These are phyloP conservation scores for Microdon myrmicae DNA, from an alignment of 2,888 invertebrate species.

Conservation along the genomic window DNA sequence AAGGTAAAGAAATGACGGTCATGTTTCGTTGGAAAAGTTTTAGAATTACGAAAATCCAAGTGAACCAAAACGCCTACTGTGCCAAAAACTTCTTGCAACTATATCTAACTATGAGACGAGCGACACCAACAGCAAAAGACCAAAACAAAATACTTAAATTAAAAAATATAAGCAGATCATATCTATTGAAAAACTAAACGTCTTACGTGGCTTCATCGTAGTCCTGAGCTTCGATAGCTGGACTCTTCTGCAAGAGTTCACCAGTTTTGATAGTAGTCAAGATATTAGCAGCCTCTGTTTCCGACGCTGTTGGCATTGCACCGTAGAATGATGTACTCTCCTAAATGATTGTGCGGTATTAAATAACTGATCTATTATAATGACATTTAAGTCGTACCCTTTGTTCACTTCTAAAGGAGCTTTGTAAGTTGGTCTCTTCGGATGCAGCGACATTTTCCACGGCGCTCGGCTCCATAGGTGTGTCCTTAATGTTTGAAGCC, in stretches of 20 bases:
- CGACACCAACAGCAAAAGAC: too few species aligned
- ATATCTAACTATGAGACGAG: too few species aligned
- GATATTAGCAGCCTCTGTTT: constrained; percentile 64
- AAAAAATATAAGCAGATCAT: neutral
- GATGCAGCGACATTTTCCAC: constrained; percentile 57
- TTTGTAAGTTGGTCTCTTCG: constrained; percentile 15
- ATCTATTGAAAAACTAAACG: neutral
- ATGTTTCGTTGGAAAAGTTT: too few species aligned
- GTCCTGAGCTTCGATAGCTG: constrained; percentile 7
- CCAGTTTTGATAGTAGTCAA: constrained; percentile 63
- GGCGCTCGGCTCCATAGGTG: constrained; percentile 43
- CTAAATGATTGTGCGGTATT: too few species aligned
- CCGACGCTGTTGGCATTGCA: constrained; percentile 57
- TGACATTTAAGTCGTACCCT: constrained; percentile 4
- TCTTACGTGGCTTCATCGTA: constrained; percentile 30
- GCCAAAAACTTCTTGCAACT: too few species aligned
- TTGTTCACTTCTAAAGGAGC: constrained; percentile 9
- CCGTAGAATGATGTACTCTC: constrained; percentile 24
- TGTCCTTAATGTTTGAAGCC: constrained; percentile 9
- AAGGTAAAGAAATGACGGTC: too few species aligned
- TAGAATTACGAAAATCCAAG: too few species aligned
- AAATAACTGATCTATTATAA: too few species aligned
- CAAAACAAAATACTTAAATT: neutral
- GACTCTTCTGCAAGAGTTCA: constrained; percentile 53
- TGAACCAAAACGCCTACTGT: too few species aligned